Base-by-base conservation (phyloP, 1,140 invertebrate species). In the Aleiodes sp. region DNA sequence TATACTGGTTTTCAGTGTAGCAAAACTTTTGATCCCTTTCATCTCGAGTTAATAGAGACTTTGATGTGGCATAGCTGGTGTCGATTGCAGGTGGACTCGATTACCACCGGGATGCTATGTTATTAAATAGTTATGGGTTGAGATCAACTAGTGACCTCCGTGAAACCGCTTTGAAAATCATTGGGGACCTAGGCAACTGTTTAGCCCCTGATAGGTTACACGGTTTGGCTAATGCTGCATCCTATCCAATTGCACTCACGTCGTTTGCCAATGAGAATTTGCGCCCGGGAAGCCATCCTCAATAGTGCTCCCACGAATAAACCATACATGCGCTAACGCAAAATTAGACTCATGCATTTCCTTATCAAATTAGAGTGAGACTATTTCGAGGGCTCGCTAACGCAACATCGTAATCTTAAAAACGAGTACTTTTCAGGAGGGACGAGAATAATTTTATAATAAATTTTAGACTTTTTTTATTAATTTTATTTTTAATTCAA, bases 101-200 rank as follows among this genome's bases (percentile, higher is more conserved):
- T n/a, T n/a, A 59, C 33, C 52, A 14, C 59, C 12, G 60, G 67
- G 72, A 74, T 68, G 73, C n/a, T 59, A 69, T 77, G 57, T 73
- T 77, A 79, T 79, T 79, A 79, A 78, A 79, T 77, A 71, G 78
- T 79, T 78, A 77, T 61, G 66, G 56, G 9, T 59, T 31, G 56
- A 29, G 10, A 68, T 68, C 26, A 43, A 59, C 29, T 29, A 60
- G 41, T 28, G 43, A 65, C 41, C 43, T 65, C 16, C 31, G 28
- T n/a, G n/a, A n/a, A n/a, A n/a, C n/a, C n/a, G n/a, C n/a, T 28
- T 52, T 35, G 57, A 68, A 35, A 29, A 19, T 59, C 46, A 61
- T 68, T 24, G 65, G 10, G 4, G 39, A 43, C 39, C 39, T 16
- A n/a, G 41, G n/a, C 57, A 7, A 60, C 14, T 33, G n/a, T 16